These are phyloP conservation scores for Montipora capricornis DNA, from an alignment of 64 coral and sea anemone genomes.

Conservation along the genomic window DNA sequence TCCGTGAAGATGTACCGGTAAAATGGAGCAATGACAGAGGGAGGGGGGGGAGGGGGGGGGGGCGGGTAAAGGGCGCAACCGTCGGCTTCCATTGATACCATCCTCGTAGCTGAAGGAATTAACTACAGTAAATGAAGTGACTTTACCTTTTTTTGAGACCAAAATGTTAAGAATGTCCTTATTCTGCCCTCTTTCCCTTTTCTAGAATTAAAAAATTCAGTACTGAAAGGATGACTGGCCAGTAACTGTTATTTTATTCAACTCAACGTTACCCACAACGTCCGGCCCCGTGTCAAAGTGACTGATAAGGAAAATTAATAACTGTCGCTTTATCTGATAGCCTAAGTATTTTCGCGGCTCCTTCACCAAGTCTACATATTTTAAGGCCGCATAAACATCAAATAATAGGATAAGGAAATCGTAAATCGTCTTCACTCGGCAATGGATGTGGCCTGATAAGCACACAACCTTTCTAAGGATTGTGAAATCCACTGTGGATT, in stretches of 20 bases:
- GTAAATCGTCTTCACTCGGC: neutral
- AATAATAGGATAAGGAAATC: constrained; percentile 40
- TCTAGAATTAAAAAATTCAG: no score
- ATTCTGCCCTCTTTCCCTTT: no score
- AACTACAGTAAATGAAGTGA: no score
- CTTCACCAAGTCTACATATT: neutral
- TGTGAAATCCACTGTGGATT: neutral
- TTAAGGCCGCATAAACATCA: neutral
- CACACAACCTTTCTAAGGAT: neutral
- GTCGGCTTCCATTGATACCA: no score
- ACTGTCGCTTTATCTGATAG: constrained; percentile 1
- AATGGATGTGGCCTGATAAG: neutral
- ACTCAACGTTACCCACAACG: neutral
- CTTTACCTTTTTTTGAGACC: no score
- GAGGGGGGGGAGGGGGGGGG: no score
- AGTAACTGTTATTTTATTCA: neutral
- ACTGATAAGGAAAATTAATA: constrained; percentile 12
- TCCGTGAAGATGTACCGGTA: no score
- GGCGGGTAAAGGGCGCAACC: no score
- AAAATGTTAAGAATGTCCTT: no score
- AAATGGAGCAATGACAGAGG: no score
- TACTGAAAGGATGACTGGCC: no score
- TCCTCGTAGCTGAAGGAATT: no score
- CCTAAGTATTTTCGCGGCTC: neutral
- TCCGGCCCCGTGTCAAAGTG: neutral